A percentile compares a stretch with the other conserved stretches of the same genome.
Conservation (phyloP, 2,888 invertebrate genomes). For the Gymnocheta viridis region DNA sequence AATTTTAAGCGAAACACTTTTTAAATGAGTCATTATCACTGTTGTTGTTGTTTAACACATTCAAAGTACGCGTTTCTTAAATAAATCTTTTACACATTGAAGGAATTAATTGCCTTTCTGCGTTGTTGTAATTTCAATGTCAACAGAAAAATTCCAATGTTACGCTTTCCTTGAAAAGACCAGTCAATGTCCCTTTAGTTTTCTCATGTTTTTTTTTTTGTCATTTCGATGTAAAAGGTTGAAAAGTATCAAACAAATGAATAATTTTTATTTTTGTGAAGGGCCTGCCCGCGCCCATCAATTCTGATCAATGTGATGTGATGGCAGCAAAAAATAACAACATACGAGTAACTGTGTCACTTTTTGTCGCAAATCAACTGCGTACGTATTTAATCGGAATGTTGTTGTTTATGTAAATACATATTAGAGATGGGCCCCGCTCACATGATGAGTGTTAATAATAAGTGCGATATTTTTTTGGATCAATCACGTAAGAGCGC, state of each 20-base stretch:
- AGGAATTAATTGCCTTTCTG: background rate
- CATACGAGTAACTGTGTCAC: background rate
- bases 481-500: too few species aligned
- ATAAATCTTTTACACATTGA: background rate
- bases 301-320: background rate
- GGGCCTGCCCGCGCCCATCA: background rate
- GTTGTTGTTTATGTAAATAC: background rate
- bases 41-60: background rate
- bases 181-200: conserved; percentile 12
- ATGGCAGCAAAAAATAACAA: background rate
- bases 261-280: background rate
- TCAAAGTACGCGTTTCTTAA: background rate
- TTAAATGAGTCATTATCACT: too few species aligned
- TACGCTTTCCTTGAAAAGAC: conserved; percentile 9
- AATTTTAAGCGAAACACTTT: too few species aligned
- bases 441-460: too few species aligned
- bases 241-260: conserved; percentile 8
- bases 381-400: background rate
- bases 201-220: background rate
- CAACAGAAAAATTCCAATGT: conserved; percentile 11
- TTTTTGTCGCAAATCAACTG: background rate
- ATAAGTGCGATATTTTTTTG: too few species aligned
- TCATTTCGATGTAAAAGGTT: background rate
- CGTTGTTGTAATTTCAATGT: conserved; percentile 14
- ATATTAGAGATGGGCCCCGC: too few species aligned